These are phyloP conservation scores for Kryptolebias ocellatus DNA, from an alignment of 2,797 vertebrate species.

Conservation along the genomic window DNA sequence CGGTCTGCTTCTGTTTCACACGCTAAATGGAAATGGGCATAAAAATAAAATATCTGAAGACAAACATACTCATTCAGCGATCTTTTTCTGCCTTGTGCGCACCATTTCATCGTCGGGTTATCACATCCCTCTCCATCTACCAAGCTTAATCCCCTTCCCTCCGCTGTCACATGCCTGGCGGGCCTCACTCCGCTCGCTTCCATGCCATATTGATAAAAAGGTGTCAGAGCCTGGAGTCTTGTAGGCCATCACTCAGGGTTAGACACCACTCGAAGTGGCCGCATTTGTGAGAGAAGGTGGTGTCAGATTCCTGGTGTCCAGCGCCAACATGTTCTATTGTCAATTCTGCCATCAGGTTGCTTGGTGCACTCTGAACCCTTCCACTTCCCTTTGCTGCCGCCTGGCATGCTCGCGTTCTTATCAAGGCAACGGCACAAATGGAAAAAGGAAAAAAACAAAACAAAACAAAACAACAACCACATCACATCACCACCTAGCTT, in stretches of 20 bases:
- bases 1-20: conserved; percentile 41
- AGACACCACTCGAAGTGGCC: conserved; percentile 80
- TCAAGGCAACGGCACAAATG: conserved; percentile 68
- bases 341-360: conserved; percentile 63
- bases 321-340: conserved; percentile 70
- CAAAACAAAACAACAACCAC: conserved; percentile 57
- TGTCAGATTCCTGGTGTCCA: conserved; percentile 87
- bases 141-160: conserved; percentile 66
- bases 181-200: conserved; percentile 70
- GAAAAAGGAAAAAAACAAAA: conserved; percentile 57
- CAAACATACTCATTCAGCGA: conserved; percentile 17
- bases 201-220: conserved; percentile 80
- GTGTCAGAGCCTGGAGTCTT: conserved; percentile 81
- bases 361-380: conserved; percentile 61
- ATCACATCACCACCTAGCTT: conserved; percentile 70
- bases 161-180: conserved; percentile 77
- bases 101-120: conserved; percentile 56
- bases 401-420: conserved; percentile 60
- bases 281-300: conserved; percentile 77
- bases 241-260: conserved; percentile 81
- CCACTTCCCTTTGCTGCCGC: conserved; percentile 71
- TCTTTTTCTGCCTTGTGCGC: conserved; percentile 23
- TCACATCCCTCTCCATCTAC: conserved; percentile 43
- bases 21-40: conserved; percentile 32
- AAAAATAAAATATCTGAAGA: conserved; percentile 54